Conservation (phyloP, 2,888 invertebrate species). For the Luperina testacea region DNA sequence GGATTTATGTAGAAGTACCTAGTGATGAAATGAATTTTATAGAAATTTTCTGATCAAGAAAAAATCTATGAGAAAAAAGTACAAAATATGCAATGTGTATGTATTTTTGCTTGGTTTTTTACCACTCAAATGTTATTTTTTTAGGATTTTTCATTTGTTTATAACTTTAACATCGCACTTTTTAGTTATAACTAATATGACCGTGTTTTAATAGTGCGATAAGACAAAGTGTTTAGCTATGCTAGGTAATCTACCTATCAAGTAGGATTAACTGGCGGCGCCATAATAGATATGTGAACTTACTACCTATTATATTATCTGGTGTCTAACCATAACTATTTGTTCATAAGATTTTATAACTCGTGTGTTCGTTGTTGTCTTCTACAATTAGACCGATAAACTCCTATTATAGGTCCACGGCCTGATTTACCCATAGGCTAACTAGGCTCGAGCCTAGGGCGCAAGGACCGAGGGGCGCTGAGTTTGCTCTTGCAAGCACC, state of each 20-base stretch:
- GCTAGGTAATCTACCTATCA: neutral
- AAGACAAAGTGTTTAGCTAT: conserved; percentile 2
- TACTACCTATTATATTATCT: conserved; percentile 11
- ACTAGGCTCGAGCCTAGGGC: no score
- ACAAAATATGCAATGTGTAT: neutral
- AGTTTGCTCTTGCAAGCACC: no score
- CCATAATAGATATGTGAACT: conserved; percentile 11
- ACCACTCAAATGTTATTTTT: neutral
- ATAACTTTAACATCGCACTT: neutral
- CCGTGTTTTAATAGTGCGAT: conserved; percentile 14
- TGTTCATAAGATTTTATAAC: neutral
- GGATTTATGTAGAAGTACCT: neutral
- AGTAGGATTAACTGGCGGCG: conserved; percentile 5
- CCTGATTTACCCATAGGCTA: no score
- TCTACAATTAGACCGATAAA: neutral
- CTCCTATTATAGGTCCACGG: neutral
- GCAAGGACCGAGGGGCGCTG: no score
- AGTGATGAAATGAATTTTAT: conserved; percentile 2
- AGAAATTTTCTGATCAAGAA: neutral
- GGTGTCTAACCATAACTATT: neutral
- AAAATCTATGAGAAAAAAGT: neutral
- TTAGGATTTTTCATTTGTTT: neutral
- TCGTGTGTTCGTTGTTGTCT: neutral
- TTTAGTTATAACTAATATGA: neutral
- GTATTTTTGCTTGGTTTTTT: neutral